A percentile compares a stretch with the other conserved stretches of the same genome.
Evolutionary conservation across 2,113 vertebrate genomes (phyloP).

Genomic region (Elephas maximus): DNA sequence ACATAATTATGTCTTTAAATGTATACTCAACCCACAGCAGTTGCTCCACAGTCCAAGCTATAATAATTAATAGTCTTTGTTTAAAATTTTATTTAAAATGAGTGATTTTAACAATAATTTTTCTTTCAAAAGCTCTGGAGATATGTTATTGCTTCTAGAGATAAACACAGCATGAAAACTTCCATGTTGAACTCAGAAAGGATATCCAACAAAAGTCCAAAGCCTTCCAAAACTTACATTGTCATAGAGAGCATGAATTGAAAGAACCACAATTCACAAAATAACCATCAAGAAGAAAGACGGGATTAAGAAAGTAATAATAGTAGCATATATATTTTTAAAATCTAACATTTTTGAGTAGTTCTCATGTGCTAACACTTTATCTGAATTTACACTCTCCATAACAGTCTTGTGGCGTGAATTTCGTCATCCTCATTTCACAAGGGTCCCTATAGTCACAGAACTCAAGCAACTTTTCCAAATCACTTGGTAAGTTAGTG

Average conservation of each 20-base stretch:
- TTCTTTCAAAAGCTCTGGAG: background rate
- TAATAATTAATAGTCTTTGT: conserved; percentile 53
- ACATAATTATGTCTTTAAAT: conserved; percentile 37
- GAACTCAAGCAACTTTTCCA: background rate
- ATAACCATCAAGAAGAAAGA: background rate
- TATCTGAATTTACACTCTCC: background rate
- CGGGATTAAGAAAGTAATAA: background rate
- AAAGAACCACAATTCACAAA: background rate
- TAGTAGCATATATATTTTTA: background rate
- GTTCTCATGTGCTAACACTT: background rate
- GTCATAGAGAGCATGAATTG: background rate
- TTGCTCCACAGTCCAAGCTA: conserved; percentile 46
- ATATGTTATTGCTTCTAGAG: conserved; percentile 6
- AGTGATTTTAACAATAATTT: conserved; percentile 26
- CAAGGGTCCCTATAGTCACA: background rate
- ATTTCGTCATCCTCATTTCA: background rate
- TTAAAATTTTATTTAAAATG: conserved; percentile 52
- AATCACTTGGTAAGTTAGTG: background rate
- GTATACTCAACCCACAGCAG: conserved; percentile 37
- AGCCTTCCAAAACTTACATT: background rate
- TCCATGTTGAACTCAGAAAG: background rate
- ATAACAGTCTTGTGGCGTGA: background rate
- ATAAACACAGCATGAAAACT: background rate
- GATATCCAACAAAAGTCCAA: background rate
- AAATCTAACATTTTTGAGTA: background rate